phyloP scores from a whole-genome alignment of 2,888 invertebrate species.

The Esperia sulphurella region DNA sequence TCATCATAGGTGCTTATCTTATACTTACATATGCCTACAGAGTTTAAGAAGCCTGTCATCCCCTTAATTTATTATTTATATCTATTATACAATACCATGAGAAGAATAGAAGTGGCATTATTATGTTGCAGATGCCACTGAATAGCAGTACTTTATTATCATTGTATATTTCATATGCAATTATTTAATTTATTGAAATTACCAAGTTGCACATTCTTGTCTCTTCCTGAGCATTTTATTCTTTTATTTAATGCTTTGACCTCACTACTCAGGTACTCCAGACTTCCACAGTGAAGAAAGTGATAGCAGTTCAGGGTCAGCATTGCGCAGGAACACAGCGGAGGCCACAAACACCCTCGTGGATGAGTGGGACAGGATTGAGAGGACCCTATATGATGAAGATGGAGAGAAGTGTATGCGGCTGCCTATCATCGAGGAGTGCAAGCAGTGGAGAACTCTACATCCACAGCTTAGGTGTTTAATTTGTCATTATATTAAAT shows the following conservation, averaged over 20 bases:
- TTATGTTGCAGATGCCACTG: too few species aligned
- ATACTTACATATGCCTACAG: too few species aligned
- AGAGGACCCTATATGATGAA: slow-evolving; percentile 76
- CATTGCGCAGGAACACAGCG: slow-evolving; percentile 65
- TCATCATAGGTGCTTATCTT: too few species aligned
- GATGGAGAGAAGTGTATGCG: slow-evolving; percentile 68
- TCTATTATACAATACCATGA: too few species aligned
- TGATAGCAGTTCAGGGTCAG: slow-evolving; percentile 76
- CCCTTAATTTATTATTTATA: too few species aligned
- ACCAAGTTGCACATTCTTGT: too few species aligned
- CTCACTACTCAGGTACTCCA: slow-evolving; percentile 48
- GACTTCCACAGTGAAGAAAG: slow-evolving; percentile 72
- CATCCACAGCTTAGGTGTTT: slow-evolving; percentile 79
- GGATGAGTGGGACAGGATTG: slow-evolving; percentile 78
- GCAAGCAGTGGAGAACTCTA: slow-evolving; percentile 77
- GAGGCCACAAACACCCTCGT: slow-evolving; percentile 71
- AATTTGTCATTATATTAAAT: too few species aligned
- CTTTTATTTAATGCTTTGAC: background rate
- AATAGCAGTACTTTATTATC: too few species aligned
- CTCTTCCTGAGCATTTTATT: background rate
- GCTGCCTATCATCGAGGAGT: slow-evolving; percentile 76
- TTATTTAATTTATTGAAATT: too few species aligned
- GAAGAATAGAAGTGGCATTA: too few species aligned
- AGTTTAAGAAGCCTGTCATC: too few species aligned
- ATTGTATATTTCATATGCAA: too few species aligned